Percentiles rank a stretch among this genome's conserved stretches.
Evolutionary conservation across 1,140 invertebrate species (phyloP).

Genomic region (Dendroctonus ponderosae): DNA sequence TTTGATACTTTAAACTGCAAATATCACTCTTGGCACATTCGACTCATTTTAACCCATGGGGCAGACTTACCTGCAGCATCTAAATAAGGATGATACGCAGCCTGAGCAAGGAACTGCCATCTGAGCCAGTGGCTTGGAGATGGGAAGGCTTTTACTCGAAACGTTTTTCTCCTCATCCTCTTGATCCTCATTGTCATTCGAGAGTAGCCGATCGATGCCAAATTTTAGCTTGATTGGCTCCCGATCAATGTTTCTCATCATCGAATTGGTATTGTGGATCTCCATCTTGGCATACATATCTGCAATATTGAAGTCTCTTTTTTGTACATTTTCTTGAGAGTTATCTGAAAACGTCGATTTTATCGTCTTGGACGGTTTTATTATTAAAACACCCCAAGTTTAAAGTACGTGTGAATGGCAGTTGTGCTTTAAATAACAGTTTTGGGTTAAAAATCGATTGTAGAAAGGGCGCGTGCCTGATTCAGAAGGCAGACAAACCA

Average conservation of each 20-base stretch:
- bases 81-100: constrained; percentile 51
- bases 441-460: no score
- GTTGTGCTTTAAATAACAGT: no score
- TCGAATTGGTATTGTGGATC: background rate
- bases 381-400: no score
- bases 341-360: no score
- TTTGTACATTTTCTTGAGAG: no score
- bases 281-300: constrained; percentile 16
- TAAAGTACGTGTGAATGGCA: no score
- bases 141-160: background rate
- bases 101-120: constrained; percentile 51
- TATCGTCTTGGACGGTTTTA: no score
- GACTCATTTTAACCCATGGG: no score
- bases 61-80: constrained; percentile 47
- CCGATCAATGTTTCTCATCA: constrained; percentile 28
- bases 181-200: constrained; percentile 28
- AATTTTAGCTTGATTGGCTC: constrained; percentile 49
- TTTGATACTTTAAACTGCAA: no score
- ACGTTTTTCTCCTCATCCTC: background rate
- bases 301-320: background rate
- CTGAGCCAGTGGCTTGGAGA: constrained; percentile 32
- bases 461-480: no score
- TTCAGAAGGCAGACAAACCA: no score
- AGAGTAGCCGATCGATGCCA: constrained; percentile 50
- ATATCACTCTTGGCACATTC: no score